Base-by-base conservation (phyloP, 1,140 invertebrate genomes). In the Drosophila pachea region DNA sequence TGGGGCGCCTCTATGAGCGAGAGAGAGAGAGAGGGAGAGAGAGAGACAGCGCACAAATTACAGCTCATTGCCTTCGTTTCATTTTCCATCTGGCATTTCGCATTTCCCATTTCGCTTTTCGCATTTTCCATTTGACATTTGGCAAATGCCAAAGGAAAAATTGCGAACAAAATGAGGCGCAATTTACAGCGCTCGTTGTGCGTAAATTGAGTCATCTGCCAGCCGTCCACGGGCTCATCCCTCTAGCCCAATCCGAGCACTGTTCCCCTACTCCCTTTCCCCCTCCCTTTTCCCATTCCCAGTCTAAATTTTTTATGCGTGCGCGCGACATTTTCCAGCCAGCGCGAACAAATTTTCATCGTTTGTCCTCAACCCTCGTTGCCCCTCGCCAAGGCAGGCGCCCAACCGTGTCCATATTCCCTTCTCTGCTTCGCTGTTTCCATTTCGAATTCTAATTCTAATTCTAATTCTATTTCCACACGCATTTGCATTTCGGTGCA, bases 181-280 rank as follows among this genome's bases (percentile, higher is more conserved):
- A 84, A 82, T 84, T 84, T 84, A 76, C 81, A 86, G 81, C 54
- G 81, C 81, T 76, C 81, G 81, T 84, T 86, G 76, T 73, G 76
- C 86, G 81, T 84, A 84, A 84, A 84, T 84, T 84, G 81, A 84
- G 81, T 84, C 81, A 86, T 84, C 81, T 81, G 76, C 70, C 22
- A 64, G 22, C 33, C 43, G 8, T 47, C 31, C 42, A 29, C 70
- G 53, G 29, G 16, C 53, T 55, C 38, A 31, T n/a, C 55, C 65
- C 56, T 40, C 29, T 7, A 29, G 4, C 32, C 32, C 22, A 36
- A 35, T 42, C 55, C n/a, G n/a, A n/a, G n/a, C n/a, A n/a, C n/a
- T n/a, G n/a, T n/a, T n/a, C n/a, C n/a, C n/a, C n/a, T n/a, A n/a
- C n/a, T n/a, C n/a, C n/a, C 45, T 42, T 48, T 5, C 29, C 16